These are phyloP conservation scores for Marronus borbonicus DNA, from an alignment of 2,888 invertebrate genomes.

Conservation along the genomic window DNA sequence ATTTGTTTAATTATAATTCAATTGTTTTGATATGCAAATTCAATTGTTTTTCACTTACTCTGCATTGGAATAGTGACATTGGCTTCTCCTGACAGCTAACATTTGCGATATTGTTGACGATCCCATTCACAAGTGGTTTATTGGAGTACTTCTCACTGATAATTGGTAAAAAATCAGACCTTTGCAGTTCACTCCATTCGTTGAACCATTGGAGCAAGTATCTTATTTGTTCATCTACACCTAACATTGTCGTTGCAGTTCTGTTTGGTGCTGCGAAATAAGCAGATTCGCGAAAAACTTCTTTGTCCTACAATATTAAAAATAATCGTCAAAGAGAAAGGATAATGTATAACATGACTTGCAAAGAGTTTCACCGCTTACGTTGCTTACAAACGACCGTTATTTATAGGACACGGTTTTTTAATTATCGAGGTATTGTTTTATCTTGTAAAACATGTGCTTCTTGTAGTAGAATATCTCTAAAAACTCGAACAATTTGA, in stretches of 20 bases:
- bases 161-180: slow-evolving; percentile 86
- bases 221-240: slow-evolving; percentile 82
- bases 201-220: slow-evolving; percentile 90
- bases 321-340: slow-evolving; percentile 54
- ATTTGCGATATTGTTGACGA: slow-evolving; percentile 79
- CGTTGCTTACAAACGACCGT: slow-evolving; percentile 11
- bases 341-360: slow-evolving; percentile 53
- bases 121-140: slow-evolving; percentile 80
- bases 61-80: slow-evolving; percentile 86
- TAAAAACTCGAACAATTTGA: slow-evolving; percentile 50
- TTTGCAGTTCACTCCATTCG: slow-evolving; percentile 91
- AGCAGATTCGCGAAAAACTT: slow-evolving; percentile 48
- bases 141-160: slow-evolving; percentile 78
- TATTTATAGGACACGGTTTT: slow-evolving; percentile 21
- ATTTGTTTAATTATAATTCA: not conserved
- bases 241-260: slow-evolving; percentile 66
- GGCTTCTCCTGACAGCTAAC: slow-evolving; percentile 83
- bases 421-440: slow-evolving; percentile 32
- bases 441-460: slow-evolving; percentile 23
- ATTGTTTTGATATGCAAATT: slow-evolving; percentile 31
- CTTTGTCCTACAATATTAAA: slow-evolving; percentile 53
- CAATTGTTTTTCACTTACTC: slow-evolving; percentile 73
- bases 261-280: slow-evolving; percentile 58
- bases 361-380: slow-evolving; percentile 46
- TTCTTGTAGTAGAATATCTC: slow-evolving; percentile 12